These are phyloP conservation scores for Atherinosoma microstoma DNA, from an alignment of 2,797 vertebrate genomes.

Conservation along the genomic window DNA sequence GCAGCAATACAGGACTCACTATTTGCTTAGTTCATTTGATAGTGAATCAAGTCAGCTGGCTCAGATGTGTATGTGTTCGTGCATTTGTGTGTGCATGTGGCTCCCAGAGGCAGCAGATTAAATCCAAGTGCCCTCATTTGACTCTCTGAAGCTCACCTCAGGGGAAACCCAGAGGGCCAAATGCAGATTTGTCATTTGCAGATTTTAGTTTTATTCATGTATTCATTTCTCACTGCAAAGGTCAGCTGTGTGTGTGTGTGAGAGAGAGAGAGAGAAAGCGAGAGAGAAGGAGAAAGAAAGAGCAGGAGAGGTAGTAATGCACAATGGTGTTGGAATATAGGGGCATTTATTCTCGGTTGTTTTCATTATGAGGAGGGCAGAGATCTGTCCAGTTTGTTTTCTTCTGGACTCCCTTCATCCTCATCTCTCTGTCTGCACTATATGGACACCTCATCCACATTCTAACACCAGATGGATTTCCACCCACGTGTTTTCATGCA, in stretches of 20 bases:
- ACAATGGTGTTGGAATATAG: slow-evolving; percentile 33
- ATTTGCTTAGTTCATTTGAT: slow-evolving; percentile 23
- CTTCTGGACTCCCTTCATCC: neutral
- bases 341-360: slow-evolving; percentile 33
- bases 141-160: slow-evolving; percentile 68
- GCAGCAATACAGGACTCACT: slow-evolving; percentile 14
- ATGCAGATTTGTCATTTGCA: slow-evolving; percentile 81
- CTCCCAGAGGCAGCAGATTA: slow-evolving; percentile 67
- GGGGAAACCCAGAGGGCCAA: slow-evolving; percentile 68
- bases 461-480: slow-evolving; percentile 27
- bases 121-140: slow-evolving; percentile 73
- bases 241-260: slow-evolving; percentile 56
- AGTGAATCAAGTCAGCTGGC: slow-evolving; percentile 11
- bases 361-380: slow-evolving; percentile 20
- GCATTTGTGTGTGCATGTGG: neutral
- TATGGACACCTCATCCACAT: slow-evolving; percentile 1
- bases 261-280: slow-evolving; percentile 16
- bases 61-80: neutral
- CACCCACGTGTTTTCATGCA: slow-evolving; percentile 4
- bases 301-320: neutral
- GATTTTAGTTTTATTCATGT: slow-evolving; percentile 78
- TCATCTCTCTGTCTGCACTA: neutral
- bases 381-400: slow-evolving; percentile 34
- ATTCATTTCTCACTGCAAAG: slow-evolving; percentile 78
- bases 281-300: slow-evolving; percentile 6